phyloP scores from a whole-genome alignment of 2,113 vertebrate species.

The Alouatta palliata region DNA sequence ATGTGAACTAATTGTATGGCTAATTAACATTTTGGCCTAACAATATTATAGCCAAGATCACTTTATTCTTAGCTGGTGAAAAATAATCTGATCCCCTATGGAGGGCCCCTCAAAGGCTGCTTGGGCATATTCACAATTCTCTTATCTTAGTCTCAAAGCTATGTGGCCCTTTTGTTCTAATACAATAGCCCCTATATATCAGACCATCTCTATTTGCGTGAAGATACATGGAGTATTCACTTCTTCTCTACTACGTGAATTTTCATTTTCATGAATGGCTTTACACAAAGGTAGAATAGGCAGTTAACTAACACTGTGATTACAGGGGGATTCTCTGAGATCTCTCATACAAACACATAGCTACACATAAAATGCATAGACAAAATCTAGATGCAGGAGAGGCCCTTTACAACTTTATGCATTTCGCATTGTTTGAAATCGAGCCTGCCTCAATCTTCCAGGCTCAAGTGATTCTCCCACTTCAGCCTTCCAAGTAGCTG shows the following conservation, averaged over 20 bases:
- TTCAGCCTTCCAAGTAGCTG: no score
- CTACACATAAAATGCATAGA: no score
- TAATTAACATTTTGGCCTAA: constrained; percentile 49
- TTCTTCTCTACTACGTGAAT: background rate
- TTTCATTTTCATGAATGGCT: background rate
- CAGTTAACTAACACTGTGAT: background rate
- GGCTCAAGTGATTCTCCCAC: no score
- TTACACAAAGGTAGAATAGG: background rate
- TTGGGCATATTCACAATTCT: background rate
- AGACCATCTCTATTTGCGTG: background rate
- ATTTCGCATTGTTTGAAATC: no score
- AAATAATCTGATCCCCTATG: background rate
- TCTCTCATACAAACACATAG: no score
- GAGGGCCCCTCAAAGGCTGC: background rate
- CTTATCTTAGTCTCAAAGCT: background rate
- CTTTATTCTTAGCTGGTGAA: constrained; percentile 47
- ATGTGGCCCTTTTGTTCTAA: background rate
- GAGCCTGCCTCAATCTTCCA: no score
- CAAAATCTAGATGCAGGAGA: no score
- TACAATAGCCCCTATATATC: background rate
- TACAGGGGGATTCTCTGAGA: background rate
- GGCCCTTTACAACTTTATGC: no score
- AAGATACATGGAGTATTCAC: background rate
- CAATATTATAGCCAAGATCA: background rate
- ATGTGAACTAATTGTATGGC: background rate